Percentiles rank a stretch among this genome's conserved stretches.
Conservation (phyloP, 2,797 vertebrate species). For the Furcifer pardalis region DNA sequence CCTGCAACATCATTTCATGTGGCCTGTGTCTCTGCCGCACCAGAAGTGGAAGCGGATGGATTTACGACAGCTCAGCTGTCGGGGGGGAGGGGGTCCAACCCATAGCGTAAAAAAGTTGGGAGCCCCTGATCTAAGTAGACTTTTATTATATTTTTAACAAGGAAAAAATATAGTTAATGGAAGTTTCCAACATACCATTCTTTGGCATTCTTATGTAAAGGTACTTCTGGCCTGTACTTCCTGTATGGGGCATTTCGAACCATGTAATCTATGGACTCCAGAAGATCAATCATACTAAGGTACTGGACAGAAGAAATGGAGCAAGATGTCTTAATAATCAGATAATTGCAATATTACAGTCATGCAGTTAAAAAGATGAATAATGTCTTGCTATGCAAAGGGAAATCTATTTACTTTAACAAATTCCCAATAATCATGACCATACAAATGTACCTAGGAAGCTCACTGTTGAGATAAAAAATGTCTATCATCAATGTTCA, state of each 20-base stretch:
- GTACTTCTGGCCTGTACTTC: constrained; percentile 85
- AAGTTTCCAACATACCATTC: constrained; percentile 81
- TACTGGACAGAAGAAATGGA: constrained; percentile 77
- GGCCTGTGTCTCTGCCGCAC: no score
- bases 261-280: constrained; percentile 94
- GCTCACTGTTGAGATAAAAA: neutral
- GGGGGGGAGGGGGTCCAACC: no score
- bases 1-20: no score
- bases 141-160: neutral
- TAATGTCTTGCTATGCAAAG: no score
- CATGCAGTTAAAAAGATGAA: neutral
- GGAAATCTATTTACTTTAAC: neutral
- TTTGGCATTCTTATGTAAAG: constrained; percentile 76
- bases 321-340: constrained; percentile 16
- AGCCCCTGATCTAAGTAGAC: no score
- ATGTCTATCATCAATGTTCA: neutral
- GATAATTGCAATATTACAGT: neutral
- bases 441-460: neutral
- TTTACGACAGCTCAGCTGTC: no score
- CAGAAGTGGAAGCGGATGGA: no score
- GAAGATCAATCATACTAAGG: constrained; percentile 88
- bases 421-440: neutral
- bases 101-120: no score
- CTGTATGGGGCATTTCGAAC: constrained; percentile 91
- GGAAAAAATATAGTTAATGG: neutral